phyloP scores from a whole-genome alignment of 2,113 vertebrate genomes.

The Scalopus aquaticus region DNA sequence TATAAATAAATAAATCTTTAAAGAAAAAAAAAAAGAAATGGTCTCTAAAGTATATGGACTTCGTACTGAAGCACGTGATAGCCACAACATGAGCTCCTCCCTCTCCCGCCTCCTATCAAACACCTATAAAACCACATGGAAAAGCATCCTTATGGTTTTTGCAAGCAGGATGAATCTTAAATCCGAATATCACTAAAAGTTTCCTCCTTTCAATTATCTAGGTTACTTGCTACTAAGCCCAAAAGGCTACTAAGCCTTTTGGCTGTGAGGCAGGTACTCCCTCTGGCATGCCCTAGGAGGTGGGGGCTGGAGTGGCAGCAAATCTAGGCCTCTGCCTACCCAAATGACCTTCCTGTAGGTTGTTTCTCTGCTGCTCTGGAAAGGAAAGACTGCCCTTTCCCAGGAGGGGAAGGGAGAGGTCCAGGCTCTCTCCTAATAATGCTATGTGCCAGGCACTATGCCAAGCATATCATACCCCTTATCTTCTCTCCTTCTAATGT shows the following conservation, averaged over 20 bases:
- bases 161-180: not conserved
- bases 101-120: not conserved
- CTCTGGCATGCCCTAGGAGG: not conserved
- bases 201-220: not conserved
- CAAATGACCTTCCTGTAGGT: not conserved
- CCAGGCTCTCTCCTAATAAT: not conserved
- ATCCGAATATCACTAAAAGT: not conserved
- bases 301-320: not conserved
- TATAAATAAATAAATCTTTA: too few species aligned
- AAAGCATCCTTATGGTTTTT: not conserved
- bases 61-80: not conserved
- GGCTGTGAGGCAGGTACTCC: not conserved
- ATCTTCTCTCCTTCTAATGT: not conserved
- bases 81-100: not conserved
- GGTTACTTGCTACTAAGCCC: not conserved
- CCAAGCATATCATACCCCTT: too few species aligned
- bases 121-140: not conserved
- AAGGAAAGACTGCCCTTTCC: not conserved
- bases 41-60: not conserved
- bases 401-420: not conserved
- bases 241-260: not conserved
- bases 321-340: not conserved
- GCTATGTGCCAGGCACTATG: not conserved
- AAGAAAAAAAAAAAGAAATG: too few species aligned
- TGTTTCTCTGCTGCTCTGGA: not conserved